Evolutionary conservation across 2,113 vertebrate genomes (phyloP).

Genomic region (Lasiurus borealis): DNA sequence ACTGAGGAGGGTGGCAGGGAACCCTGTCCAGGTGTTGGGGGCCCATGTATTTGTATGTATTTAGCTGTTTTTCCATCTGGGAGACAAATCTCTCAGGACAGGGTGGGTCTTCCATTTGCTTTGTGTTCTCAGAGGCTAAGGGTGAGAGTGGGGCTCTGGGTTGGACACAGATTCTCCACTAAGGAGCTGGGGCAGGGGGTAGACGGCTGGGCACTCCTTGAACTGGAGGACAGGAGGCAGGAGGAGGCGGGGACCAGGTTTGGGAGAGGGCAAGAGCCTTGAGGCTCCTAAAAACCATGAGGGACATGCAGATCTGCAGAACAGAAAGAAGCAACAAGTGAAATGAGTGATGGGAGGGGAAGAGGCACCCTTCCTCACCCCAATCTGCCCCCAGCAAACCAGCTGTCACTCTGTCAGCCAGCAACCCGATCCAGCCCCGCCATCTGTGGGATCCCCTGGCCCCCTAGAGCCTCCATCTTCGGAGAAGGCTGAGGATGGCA

Average conservation of each 20-base stretch:
- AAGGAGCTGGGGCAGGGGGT: neutral
- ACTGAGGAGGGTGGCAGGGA: neutral
- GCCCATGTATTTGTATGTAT: neutral
- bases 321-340: neutral
- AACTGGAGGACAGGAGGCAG: neutral
- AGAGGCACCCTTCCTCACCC: neutral
- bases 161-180: neutral
- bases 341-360: neutral
- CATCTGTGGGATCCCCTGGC: neutral
- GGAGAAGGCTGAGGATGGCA: accelerated
- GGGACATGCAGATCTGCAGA: neutral
- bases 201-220: neutral
- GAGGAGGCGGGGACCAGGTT: neutral
- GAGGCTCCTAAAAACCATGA: neutral
- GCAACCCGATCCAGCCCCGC: neutral
- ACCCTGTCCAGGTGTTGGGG: neutral
- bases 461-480: neutral
- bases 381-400: neutral
- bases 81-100: constrained; percentile 44
- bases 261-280: neutral
- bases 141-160: neutral
- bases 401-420: neutral
- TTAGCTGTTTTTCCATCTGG: constrained; percentile 25
- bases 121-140: constrained; percentile 12
- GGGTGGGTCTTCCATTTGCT: neutral